Conservation (phyloP, 2,888 invertebrate species). For the Gari tellinella region DNA sequence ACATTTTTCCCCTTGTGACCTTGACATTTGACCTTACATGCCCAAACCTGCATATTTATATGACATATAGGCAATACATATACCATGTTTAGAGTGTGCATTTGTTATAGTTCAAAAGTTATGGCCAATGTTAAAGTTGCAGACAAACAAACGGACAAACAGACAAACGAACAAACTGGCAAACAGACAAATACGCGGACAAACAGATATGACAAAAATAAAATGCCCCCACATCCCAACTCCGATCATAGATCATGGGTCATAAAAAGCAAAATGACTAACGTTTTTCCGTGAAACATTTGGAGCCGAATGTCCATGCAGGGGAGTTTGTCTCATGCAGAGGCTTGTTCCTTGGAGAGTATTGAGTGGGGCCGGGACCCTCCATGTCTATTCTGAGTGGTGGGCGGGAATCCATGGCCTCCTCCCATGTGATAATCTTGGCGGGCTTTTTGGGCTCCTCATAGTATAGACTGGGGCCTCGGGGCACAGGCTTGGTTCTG, state of each 20-base stretch:
- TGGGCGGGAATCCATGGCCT: constrained; percentile 78
- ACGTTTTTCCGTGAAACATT: constrained; percentile 80
- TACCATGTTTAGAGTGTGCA: no score
- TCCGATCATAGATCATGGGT: background rate
- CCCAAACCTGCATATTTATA: no score
- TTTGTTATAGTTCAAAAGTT: no score
- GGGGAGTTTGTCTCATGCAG: constrained; percentile 81
- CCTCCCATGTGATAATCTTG: constrained; percentile 80
- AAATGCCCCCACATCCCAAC: no score
- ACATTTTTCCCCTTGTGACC: no score
- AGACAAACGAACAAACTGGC: no score
- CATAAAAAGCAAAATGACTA: constrained; percentile 12
- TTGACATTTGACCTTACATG: no score
- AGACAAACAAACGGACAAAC: no score
- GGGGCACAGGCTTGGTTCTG: constrained; percentile 65
- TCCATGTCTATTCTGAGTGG: constrained; percentile 82
- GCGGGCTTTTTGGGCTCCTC: constrained; percentile 70
- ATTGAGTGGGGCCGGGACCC: constrained; percentile 80
- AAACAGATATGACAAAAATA: no score
- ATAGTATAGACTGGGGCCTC: constrained; percentile 72
- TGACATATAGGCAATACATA: no score
- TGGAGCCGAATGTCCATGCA: constrained; percentile 77
- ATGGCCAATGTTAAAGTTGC: no score
- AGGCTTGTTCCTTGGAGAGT: constrained; percentile 78
- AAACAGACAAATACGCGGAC: no score